phyloP scores from a whole-genome alignment of 2,888 invertebrate species.

The Idaea aversata region DNA sequence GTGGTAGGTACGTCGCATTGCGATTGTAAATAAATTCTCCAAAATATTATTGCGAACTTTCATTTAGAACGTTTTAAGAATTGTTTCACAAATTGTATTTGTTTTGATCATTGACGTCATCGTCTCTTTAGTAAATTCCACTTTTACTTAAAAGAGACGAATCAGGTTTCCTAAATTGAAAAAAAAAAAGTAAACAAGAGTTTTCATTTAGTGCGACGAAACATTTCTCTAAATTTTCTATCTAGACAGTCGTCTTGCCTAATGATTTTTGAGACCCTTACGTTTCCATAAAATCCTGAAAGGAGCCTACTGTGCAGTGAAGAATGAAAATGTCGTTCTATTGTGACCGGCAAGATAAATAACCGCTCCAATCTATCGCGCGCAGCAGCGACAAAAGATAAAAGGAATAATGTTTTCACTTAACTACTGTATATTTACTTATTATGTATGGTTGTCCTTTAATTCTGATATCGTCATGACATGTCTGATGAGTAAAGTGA shows the following conservation, averaged over 20 bases:
- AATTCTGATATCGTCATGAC: constrained; percentile 46
- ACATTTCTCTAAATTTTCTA: background rate
- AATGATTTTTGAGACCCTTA: background rate
- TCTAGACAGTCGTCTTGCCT: background rate
- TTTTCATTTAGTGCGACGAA: background rate
- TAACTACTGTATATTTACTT: background rate
- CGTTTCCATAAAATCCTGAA: background rate
- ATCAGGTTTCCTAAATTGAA: background rate
- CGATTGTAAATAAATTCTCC: constrained; percentile 25
- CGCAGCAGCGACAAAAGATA: constrained; percentile 3
- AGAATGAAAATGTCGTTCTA: background rate
- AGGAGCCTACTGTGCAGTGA: background rate
- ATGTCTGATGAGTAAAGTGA: constrained; percentile 17
- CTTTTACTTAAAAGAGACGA: background rate
- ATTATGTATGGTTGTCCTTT: background rate
- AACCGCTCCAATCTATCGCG: constrained; percentile 11
- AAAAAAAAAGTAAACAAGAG: background rate
- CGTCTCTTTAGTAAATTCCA: background rate
- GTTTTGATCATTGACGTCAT: background rate
- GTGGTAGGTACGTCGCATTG: constrained; percentile 20
- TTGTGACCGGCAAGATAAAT: constrained; percentile 7
- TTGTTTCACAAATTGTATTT: background rate
- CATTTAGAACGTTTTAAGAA: background rate
- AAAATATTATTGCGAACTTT: constrained; percentile 5
- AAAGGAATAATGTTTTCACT: constrained; percentile 4